phyloP scores from a whole-genome alignment of 2,797 vertebrate genomes.

The Garrulus glandarius region DNA sequence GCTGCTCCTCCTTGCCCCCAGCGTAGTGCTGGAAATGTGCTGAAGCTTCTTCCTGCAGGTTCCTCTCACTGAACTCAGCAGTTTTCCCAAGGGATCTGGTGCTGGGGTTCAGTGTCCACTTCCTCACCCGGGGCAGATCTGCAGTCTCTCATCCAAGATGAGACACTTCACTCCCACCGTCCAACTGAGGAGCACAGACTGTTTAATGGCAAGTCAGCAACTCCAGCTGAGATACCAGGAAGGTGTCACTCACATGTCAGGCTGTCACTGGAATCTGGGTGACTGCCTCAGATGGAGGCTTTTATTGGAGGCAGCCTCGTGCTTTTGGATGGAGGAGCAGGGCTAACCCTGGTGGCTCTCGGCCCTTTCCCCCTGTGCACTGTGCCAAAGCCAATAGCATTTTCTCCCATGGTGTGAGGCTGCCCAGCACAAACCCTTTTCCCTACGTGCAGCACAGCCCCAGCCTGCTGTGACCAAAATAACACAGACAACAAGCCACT shows the following conservation, averaged over 20 bases:
- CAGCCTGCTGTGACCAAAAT: constrained; percentile 9
- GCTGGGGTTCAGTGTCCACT: not conserved
- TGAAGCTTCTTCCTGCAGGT: not conserved
- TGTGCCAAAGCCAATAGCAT: not conserved
- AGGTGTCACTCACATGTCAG: not conserved
- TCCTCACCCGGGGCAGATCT: not conserved
- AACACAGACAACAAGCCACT: not conserved
- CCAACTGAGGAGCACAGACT: not conserved
- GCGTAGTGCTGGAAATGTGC: rapidly evolving
- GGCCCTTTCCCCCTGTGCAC: not conserved
- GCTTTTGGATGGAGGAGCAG: not conserved
- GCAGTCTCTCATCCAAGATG: not conserved
- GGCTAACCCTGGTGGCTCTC: not conserved
- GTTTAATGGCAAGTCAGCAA: not conserved
- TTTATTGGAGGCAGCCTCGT: not conserved
- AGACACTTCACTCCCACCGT: not conserved
- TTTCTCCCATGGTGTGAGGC: not conserved
- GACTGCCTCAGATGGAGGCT: not conserved
- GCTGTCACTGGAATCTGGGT: not conserved
- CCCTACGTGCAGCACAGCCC: not conserved
- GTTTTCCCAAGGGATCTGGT: not conserved
- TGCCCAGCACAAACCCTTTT: not conserved
- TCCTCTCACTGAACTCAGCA: not conserved
- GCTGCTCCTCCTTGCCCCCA: not conserved
- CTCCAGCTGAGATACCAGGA: not conserved